A percentile compares a stretch with the other conserved stretches of the same genome.
phyloP scores from a whole-genome alignment of 2,888 invertebrate species.

The Nipponacmea schrenckii region DNA sequence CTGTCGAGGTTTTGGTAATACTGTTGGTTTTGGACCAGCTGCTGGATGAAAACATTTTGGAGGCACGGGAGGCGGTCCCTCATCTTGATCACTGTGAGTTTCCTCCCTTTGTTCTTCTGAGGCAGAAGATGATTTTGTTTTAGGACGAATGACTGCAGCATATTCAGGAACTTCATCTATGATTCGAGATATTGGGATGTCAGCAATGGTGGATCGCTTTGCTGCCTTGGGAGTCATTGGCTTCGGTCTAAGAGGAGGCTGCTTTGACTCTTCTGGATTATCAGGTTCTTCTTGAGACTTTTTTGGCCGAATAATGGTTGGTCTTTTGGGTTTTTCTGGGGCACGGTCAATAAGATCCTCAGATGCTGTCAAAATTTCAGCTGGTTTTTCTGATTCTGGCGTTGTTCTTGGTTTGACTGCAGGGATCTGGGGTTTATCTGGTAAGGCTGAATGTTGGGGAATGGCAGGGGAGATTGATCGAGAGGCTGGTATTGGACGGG shows the following conservation, averaged over 20 bases:
- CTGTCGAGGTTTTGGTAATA: constrained; percentile 37
- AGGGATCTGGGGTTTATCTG: not conserved
- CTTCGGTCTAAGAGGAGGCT: constrained; percentile 17
- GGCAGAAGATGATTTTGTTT: not conserved
- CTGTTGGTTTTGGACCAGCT: constrained; percentile 36
- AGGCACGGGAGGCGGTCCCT: constrained; percentile 16
- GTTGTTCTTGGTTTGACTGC: constrained; percentile 1
- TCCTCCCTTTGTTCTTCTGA: constrained; percentile 14
- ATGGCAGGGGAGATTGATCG: constrained; percentile 2
- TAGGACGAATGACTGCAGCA: not conserved
- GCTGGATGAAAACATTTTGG: constrained; percentile 12
- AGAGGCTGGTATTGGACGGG: constrained; percentile 9
- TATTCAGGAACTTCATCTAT: not conserved
- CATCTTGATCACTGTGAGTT: not conserved
- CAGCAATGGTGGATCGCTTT: not conserved
- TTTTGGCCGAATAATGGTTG: constrained; percentile 17
- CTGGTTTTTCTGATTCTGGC: constrained; percentile 6
- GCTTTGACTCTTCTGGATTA: constrained; percentile 8
- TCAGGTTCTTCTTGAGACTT: constrained; percentile 7
- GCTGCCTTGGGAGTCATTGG: constrained; percentile 17
- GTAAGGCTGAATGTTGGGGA: not conserved
- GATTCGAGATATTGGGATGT: not conserved
- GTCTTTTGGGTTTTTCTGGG: constrained; percentile 17
- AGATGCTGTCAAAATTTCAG: not conserved
- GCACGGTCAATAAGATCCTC: not conserved